Conservation (phyloP, 2,888 invertebrate species). For the Calephelis perditalis region DNA sequence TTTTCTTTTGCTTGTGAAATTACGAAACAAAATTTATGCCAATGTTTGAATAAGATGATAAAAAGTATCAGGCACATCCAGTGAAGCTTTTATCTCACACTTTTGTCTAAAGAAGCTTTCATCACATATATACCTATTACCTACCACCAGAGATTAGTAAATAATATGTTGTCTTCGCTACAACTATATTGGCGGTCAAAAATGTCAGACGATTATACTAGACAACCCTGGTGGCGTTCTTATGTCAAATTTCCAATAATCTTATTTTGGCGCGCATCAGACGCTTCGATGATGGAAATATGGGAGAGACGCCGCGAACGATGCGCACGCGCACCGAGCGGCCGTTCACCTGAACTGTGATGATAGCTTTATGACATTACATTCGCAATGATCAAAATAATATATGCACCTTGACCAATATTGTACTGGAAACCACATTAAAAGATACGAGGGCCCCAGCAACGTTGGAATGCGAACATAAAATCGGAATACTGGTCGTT, state of each 20-base stretch:
- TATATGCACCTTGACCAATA: constrained; percentile 57
- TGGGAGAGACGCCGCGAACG: constrained; percentile 65
- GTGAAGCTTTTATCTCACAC: too few relatives aligned
- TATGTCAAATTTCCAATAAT: constrained; percentile 74
- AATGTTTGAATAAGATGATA: too few relatives aligned
- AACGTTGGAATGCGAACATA: too few relatives aligned
- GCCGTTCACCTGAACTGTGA: constrained; percentile 71
- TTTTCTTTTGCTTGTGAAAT: too few relatives aligned
- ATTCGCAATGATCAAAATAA: constrained; percentile 66
- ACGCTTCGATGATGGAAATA: constrained; percentile 69
- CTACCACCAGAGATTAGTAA: too few relatives aligned
- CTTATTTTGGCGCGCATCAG: constrained; percentile 78
- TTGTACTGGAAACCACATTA: neutral
- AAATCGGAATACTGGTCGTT: too few relatives aligned
- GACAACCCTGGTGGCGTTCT: constrained; percentile 29
- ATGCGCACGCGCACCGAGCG: constrained; percentile 45
- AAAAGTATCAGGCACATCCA: too few relatives aligned
- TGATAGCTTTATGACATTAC: constrained; percentile 65
- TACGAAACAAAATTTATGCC: too few relatives aligned
- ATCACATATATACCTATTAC: too few relatives aligned
- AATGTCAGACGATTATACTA: neutral
- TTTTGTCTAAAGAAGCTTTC: too few relatives aligned
- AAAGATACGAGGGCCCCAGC: too few relatives aligned
- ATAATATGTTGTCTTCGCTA: too few relatives aligned
- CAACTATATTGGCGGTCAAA: neutral